Evolutionary conservation across 92 coral and sea anemone genomes (phyloP).

Genomic region (Plumapathes pennacea): DNA sequence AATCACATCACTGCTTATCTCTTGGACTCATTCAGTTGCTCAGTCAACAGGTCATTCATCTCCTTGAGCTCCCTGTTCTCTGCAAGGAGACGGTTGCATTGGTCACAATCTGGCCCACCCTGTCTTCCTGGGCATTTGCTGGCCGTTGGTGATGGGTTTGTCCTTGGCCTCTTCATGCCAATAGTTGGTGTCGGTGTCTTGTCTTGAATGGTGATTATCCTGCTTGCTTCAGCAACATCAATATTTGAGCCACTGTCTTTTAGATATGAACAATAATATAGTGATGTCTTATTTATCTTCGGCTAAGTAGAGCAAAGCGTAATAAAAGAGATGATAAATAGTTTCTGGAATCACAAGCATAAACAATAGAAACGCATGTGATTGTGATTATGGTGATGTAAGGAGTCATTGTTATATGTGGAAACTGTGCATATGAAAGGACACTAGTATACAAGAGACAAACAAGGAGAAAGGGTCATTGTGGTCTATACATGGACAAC

Average conservation of each 20-base stretch:
- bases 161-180: constrained; percentile 38
- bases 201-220: neutral
- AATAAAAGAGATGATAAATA: no score
- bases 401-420: no score
- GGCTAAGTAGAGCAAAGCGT: no score
- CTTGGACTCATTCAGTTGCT: constrained; percentile 13
- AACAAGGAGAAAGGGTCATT: no score
- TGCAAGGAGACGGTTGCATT: constrained; percentile 13
- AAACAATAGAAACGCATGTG: no score
- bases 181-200: constrained; percentile 9
- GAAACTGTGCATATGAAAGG: no score
- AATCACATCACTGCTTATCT: neutral
- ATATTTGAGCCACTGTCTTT: constrained; percentile 31
- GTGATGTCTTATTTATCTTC: no score
- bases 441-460: no score
- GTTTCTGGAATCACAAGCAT: no score
- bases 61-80: constrained; percentile 26
- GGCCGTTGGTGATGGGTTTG: constrained; percentile 6
- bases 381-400: no score
- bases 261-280: constrained; percentile 17
- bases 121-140: constrained; percentile 33
- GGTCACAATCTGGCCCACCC: constrained; percentile 14
- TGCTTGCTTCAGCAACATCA: constrained; percentile 29
- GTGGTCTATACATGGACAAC: no score
- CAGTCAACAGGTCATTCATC: constrained; percentile 14